Base-by-base conservation (phyloP, 2,797 vertebrate species). In the Apogon talboti region DNA sequence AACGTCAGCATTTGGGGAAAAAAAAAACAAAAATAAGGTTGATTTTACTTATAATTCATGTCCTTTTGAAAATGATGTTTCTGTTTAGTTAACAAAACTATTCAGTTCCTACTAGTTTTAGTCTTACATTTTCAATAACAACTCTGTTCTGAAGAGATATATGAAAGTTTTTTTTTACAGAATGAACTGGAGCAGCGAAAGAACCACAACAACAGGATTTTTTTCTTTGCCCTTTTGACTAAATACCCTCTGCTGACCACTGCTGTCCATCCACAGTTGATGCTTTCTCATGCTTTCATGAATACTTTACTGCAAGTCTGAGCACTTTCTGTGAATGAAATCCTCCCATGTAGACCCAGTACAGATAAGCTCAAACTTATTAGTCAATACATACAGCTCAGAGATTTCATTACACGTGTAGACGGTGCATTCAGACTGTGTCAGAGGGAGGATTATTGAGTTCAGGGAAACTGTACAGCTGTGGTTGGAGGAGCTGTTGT, bases 221-320 rank as follows among this genome's bases (percentile, higher is more conserved):
- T 37, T 24, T 46, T 35, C 2, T 10, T 7, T 65, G 54, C n/a
- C 50, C 55, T 54, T 70, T 48, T 44, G 24, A 66, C 51, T 41
- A 14, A 57, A 62, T 4, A 11, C 41, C 68, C 19, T 16, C 38
- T 11, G 53, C 66, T 58, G 68, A 43, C 43, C 7, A 21, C 10
- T 46, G 43, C 57, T 37, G 28, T 28, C 8, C 28, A 6, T 14
- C 11, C 7, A 2, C 16, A 11, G 21, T 58, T 37, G 21, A n/a
- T n/a, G 11, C 16, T 19, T 38, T 42, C 49, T 16, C 54, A 24
- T 28, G 24, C 24, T 28, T 28, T 28, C 19, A 21, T 18, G 15
- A 13, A 55, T 19, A 42, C 35, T 37, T 41, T 16, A 41, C 12
- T 67, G 13, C 18, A 30, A 16, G 15, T 13, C 14, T 16, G 19